phyloP scores from a whole-genome alignment of 2,888 invertebrate genomes.

The Callinectes sapidus region DNA sequence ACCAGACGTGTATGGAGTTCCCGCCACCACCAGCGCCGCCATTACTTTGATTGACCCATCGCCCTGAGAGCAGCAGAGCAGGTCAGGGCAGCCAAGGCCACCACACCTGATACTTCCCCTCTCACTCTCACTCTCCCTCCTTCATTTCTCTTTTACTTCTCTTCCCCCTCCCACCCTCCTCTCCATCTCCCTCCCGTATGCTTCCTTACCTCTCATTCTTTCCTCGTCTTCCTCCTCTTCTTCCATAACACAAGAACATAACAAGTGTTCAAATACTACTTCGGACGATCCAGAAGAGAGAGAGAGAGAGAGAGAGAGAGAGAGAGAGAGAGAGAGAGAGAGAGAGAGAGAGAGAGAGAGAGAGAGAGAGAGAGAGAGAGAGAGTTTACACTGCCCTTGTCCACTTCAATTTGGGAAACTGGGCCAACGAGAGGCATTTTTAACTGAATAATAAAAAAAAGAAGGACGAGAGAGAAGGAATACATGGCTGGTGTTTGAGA shows the following conservation, averaged over 20 bases:
- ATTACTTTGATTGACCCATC: not conserved
- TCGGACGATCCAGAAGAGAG: not conserved
- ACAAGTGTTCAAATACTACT: too few species aligned
- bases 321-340: not conserved
- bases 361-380: not conserved
- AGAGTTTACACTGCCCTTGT: not conserved
- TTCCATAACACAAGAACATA: too few species aligned
- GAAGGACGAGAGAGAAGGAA: too few species aligned
- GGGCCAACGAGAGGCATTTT: not conserved
- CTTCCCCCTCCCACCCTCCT: not conserved
- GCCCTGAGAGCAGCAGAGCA: not conserved
- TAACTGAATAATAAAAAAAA: not conserved
- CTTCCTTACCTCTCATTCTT: too few species aligned
- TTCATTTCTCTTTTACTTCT: not conserved
- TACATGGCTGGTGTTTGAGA: too few species aligned
- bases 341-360: constrained; percentile 1
- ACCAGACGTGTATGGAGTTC: not conserved
- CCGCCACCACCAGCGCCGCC: not conserved
- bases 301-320: not conserved
- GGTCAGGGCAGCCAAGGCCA: not conserved
- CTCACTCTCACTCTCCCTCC: not conserved
- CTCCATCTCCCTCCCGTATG: too few species aligned
- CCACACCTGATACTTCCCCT: not conserved
- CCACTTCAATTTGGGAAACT: not conserved
- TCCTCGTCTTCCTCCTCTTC: not conserved